Conservation (phyloP, 1,140 invertebrate genomes). For the Cydia strobilella region DNA sequence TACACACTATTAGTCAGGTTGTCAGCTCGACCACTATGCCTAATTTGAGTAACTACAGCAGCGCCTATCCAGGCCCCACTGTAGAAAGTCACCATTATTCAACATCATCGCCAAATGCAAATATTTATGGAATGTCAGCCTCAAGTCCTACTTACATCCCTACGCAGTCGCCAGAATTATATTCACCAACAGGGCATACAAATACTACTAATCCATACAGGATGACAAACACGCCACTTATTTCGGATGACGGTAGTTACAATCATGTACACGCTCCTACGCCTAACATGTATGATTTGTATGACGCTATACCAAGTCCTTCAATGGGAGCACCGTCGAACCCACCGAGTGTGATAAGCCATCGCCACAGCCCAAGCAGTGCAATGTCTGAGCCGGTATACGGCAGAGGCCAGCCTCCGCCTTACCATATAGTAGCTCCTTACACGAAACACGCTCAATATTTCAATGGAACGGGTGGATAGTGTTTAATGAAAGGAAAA, state of each 20-base stretch:
- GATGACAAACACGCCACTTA: conserved; percentile 73
- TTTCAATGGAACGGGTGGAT: conserved; percentile 77
- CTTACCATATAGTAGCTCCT: conserved; percentile 79
- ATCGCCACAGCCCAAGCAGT: conserved; percentile 64
- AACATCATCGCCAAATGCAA: conserved; percentile 60
- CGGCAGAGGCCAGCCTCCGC: conserved; percentile 70
- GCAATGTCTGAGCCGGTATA: conserved; percentile 59
- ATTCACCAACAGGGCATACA: conserved; percentile 73
- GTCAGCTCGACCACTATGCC: conserved; percentile 76
- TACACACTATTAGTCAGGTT: conserved; percentile 73
- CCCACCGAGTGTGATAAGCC: conserved; percentile 60
- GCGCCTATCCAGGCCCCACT: conserved; percentile 55
- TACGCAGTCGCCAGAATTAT: conserved; percentile 70
- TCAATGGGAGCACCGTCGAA: conserved; percentile 52
- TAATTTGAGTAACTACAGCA: conserved; percentile 72
- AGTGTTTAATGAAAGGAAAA: conserved; percentile 49
- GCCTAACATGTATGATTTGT: conserved; percentile 74
- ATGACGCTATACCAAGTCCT: conserved; percentile 61
- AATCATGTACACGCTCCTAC: conserved; percentile 68
- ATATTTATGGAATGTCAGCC: conserved; percentile 60
- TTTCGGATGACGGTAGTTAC: conserved; percentile 75
- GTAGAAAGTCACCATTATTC: conserved; percentile 61
- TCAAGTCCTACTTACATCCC: conserved; percentile 71
- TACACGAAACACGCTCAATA: conserved; percentile 80
- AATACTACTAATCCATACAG: conserved; percentile 74